Conservation (phyloP, 2,888 invertebrate genomes). For the Dryomyza anilis region DNA sequence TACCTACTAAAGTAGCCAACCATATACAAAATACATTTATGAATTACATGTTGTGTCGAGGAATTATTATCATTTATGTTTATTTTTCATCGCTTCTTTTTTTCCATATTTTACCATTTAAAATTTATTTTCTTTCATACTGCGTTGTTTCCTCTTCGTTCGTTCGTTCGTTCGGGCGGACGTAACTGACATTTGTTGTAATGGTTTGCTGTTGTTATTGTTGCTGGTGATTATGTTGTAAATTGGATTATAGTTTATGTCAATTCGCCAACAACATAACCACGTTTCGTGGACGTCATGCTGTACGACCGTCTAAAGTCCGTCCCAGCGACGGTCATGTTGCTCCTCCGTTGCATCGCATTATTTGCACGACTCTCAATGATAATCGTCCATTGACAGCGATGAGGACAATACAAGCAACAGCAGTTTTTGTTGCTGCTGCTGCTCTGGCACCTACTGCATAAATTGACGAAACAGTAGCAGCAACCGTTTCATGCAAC, state of each 20-base stretch:
- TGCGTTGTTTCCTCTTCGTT: constrained; percentile 3
- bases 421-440: not conserved
- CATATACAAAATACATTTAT: not conserved
- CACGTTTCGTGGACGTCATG: not conserved
- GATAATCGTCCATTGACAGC: constrained; percentile 24
- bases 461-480: too few species aligned
- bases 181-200: not conserved
- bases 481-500: not conserved
- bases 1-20: not conserved
- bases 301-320: not conserved
- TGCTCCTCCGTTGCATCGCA: not conserved
- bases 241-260: constrained; percentile 35
- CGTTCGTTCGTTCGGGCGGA: too few species aligned
- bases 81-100: not conserved
- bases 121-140: not conserved
- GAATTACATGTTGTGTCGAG: not conserved
- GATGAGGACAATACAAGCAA: not conserved
- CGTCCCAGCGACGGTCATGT: not conserved
- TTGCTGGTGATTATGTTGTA: constrained; percentile 17
- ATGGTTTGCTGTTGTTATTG: not conserved
- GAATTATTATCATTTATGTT: not conserved
- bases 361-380: constrained; percentile 10
- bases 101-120: not conserved
- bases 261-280: constrained; percentile 23
- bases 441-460: too few species aligned